These are phyloP conservation scores for Drosophila santomea DNA, from an alignment of 1,140 invertebrate genomes.

Conservation along the genomic window DNA sequence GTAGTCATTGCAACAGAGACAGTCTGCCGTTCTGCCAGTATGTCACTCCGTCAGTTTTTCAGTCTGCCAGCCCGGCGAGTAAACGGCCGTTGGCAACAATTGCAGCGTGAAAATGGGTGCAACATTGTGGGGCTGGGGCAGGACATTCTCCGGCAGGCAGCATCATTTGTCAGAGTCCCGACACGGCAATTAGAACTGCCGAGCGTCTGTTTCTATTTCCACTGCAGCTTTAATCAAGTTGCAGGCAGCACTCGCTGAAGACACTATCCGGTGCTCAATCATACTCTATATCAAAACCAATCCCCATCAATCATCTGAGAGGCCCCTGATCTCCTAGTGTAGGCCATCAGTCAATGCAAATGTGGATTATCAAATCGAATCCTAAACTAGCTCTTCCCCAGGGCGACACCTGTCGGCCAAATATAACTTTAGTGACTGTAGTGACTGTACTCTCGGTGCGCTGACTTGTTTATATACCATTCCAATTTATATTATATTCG, in stretches of 20 bases:
- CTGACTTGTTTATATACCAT: conserved; percentile 57
- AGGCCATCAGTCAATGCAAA: conserved; percentile 24
- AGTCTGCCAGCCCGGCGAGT: conserved; percentile 25
- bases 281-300: not conserved
- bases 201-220: conserved; percentile 57
- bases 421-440: not conserved
- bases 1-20: conserved; percentile 53
- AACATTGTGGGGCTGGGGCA: conserved; percentile 1
- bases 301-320: conserved; percentile 26
- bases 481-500: conserved; percentile 66
- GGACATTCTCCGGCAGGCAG: conserved; percentile 28
- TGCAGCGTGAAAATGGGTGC: conserved; percentile 47
- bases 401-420: conserved; percentile 18
- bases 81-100: conserved; percentile 63
- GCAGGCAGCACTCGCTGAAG: not conserved
- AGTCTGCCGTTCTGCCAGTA: conserved; percentile 26
- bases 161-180: conserved; percentile 80
- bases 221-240: conserved; percentile 11
- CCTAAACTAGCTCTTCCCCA: not conserved
- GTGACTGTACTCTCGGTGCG: conserved; percentile 29
- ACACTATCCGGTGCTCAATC: conserved; percentile 7
- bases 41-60: conserved; percentile 11
- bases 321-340: not conserved
- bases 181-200: conserved; percentile 78
- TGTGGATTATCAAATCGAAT: not conserved